Evolutionary conservation across 2,888 invertebrate species (phyloP).

Genomic region (Ctena decussata): DNA sequence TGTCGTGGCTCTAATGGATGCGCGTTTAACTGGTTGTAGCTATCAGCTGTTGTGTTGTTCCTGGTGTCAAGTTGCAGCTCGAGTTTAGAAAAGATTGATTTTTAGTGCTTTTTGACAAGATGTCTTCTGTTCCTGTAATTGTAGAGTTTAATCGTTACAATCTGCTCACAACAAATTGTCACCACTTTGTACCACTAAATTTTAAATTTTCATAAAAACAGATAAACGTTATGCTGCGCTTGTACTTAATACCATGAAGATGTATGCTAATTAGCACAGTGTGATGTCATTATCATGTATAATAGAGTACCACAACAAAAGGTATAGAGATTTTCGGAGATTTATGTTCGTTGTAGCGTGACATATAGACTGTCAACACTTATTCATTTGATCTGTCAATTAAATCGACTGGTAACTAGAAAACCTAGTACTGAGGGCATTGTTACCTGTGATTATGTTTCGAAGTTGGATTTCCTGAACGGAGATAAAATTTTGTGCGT

Average conservation of each 20-base stretch:
- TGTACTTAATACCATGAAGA: background rate
- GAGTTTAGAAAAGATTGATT: too few relatives aligned
- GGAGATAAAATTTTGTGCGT: too few relatives aligned
- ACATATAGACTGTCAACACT: conserved; percentile 14
- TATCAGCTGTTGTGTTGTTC: too few relatives aligned
- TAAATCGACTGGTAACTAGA: conserved; percentile 3
- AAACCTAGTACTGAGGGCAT: background rate
- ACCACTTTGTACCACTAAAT: background rate
- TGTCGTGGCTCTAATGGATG: too few relatives aligned
- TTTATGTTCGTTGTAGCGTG: background rate
- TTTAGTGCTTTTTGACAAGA: too few relatives aligned
- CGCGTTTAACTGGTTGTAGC: too few relatives aligned
- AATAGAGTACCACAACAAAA: background rate
- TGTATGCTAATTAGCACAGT: background rate
- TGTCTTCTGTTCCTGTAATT: too few relatives aligned
- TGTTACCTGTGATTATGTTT: conserved; percentile 7
- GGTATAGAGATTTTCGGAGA: background rate
- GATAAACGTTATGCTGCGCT: background rate
- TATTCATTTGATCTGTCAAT: conserved; percentile 16
- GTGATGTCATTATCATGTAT: background rate
- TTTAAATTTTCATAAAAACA: background rate
- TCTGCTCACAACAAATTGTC: too few relatives aligned
- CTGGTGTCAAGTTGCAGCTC: too few relatives aligned
- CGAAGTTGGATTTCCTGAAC: background rate
- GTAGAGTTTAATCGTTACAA: too few relatives aligned